These are phyloP conservation scores for Tetragnatha montana DNA, from an alignment of 2,888 invertebrate species.

Conservation along the genomic window DNA sequence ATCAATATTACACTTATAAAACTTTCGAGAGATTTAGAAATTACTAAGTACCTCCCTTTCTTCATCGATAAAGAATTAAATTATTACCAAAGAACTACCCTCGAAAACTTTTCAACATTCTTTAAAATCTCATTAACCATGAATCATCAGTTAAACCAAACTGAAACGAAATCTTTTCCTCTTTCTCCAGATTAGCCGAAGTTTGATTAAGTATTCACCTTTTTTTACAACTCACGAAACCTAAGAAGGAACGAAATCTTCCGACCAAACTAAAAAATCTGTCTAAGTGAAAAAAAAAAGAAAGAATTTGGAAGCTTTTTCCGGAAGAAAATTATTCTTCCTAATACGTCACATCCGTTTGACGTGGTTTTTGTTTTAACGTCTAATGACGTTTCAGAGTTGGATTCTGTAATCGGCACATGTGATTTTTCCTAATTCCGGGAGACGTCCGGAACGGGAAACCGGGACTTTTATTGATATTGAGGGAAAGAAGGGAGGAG, in stretches of 20 bases:
- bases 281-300: slow-evolving; percentile 3
- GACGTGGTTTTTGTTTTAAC: slow-evolving; percentile 39
- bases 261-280: not conserved
- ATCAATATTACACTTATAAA: too few species aligned
- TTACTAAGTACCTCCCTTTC: too few species aligned
- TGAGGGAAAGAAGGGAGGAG: slow-evolving; percentile 10
- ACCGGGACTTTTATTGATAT: slow-evolving; percentile 37
- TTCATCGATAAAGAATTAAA: too few species aligned
- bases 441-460: slow-evolving; percentile 28
- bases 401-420: slow-evolving; percentile 20
- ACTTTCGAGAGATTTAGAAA: too few species aligned
- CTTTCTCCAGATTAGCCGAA: not conserved
- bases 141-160: not conserved
- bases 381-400: slow-evolving; percentile 54
- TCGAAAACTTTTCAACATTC: not conserved
- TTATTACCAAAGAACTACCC: not conserved
- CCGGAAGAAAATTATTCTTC: slow-evolving; percentile 26
- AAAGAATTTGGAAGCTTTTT: slow-evolving; percentile 12
- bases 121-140: not conserved
- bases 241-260: slow-evolving; percentile 6
- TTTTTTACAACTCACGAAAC: not conserved
- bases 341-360: slow-evolving; percentile 40
- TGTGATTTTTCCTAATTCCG: slow-evolving; percentile 57
- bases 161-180: not conserved
- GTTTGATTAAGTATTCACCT: slow-evolving; percentile 7